phyloP scores from a whole-genome alignment of 2,888 invertebrate genomes.

The Druceiella hillmani region DNA sequence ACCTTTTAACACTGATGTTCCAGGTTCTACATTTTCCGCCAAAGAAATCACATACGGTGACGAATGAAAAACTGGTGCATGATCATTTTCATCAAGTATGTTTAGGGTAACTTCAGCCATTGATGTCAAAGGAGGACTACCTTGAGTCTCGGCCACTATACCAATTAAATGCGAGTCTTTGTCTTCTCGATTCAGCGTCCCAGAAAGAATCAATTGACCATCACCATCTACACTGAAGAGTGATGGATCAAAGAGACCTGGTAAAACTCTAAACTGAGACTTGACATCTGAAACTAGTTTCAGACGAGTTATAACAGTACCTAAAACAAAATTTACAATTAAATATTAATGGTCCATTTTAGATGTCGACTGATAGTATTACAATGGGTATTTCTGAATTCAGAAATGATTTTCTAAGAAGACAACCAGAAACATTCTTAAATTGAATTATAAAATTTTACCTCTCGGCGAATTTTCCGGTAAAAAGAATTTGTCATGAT shows the following conservation, averaged over 20 bases:
- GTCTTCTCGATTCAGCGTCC: slow-evolving; percentile 70
- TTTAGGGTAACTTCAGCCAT: slow-evolving; percentile 68
- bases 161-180: slow-evolving; percentile 66
- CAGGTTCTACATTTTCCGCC: slow-evolving; percentile 79
- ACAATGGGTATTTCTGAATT: no score
- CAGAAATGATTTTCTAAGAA: slow-evolving; percentile 10
- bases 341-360: no score
- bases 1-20: slow-evolving; percentile 69
- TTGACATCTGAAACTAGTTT: slow-evolving; percentile 59
- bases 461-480: slow-evolving; percentile 72
- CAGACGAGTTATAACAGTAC: slow-evolving; percentile 61
- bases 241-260: slow-evolving; percentile 53
- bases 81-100: slow-evolving; percentile 87
- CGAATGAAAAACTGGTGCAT: slow-evolving; percentile 81
- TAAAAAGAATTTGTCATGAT: slow-evolving; percentile 72
- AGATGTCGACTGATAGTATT: no score
- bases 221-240: slow-evolving; percentile 66
- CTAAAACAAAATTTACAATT: no score
- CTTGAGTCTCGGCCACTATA: slow-evolving; percentile 63
- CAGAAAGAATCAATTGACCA: slow-evolving; percentile 70
- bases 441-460: no score
- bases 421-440: slow-evolving; percentile 5
- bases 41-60: slow-evolving; percentile 70
- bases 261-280: slow-evolving; percentile 58
- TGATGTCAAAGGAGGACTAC: slow-evolving; percentile 65